phyloP scores from a whole-genome alignment of 2,888 invertebrate species.

The Brachynemurus nebulosus region DNA sequence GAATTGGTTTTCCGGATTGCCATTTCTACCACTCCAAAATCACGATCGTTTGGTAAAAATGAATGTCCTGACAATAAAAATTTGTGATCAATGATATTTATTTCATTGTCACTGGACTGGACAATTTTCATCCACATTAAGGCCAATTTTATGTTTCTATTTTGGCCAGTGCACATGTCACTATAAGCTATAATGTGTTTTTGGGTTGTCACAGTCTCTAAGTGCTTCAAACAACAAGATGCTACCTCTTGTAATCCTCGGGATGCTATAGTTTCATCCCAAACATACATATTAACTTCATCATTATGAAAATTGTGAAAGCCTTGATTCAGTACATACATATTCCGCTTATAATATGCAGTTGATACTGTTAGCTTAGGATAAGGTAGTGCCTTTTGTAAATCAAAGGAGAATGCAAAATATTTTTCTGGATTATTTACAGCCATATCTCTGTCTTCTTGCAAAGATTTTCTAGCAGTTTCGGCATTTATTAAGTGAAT shows the following conservation, averaged over 20 bases:
- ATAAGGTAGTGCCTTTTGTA: too few species aligned
- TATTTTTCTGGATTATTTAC: not conserved
- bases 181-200: constrained; percentile 2
- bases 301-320: constrained; percentile 21
- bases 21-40: constrained; percentile 15
- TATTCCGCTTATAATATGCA: constrained; percentile 22
- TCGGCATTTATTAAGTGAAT: not conserved
- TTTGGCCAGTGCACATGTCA: not conserved
- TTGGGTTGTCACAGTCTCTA: not conserved
- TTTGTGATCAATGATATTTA: constrained; percentile 16
- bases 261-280: not conserved
- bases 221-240: not conserved
- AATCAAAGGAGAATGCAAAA: constrained; percentile 6
- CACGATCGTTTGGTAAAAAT: constrained; percentile 13
- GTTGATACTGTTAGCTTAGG: constrained; percentile 19
- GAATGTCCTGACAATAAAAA: constrained; percentile 17
- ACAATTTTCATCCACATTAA: not conserved
- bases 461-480: not conserved
- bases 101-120: constrained; percentile 10
- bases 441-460: not conserved
- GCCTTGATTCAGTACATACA: constrained; percentile 21
- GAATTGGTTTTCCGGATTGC: constrained; percentile 10
- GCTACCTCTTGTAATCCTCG: not conserved
- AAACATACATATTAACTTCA: constrained; percentile 18
- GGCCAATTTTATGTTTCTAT: not conserved